A percentile compares a stretch with the other conserved stretches of the same genome.
Conservation (phyloP, 1,140 invertebrate species). For the Drosophila carrolli region DNA sequence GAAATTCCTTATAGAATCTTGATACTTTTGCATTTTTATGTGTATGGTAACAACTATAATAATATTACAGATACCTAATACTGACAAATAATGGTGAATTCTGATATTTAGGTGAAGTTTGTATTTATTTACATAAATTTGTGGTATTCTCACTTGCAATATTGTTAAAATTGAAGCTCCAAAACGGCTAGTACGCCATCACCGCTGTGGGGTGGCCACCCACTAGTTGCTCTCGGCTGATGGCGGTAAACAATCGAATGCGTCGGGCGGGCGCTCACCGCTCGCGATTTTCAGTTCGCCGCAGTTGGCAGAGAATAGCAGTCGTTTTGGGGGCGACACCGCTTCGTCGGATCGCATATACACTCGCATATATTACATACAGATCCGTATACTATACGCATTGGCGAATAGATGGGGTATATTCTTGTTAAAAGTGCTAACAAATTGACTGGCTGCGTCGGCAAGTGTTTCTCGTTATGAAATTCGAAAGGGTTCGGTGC, state of each 20-base stretch:
- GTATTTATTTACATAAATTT: not conserved
- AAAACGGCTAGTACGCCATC: not conserved
- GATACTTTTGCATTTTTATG: too few relatives aligned
- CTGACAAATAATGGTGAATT: too few relatives aligned
- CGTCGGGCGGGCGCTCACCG: conserved; percentile 20
- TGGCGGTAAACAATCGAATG: conserved; percentile 38
- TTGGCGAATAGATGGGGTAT: conserved; percentile 61
- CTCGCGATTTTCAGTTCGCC: conserved; percentile 24
- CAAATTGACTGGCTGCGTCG: conserved; percentile 69
- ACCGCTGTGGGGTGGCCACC: conserved; percentile 15
- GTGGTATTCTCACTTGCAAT: not conserved
- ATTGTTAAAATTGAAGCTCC: not conserved
- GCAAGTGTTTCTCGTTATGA: conserved; percentile 63
- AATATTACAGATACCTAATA: too few relatives aligned
- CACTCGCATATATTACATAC: conserved; percentile 19
- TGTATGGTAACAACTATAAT: too few relatives aligned
- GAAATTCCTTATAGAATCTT: too few relatives aligned
- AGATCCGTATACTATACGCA: conserved; percentile 50
- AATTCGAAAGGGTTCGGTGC: conserved; percentile 38
- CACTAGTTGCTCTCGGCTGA: conserved; percentile 34
- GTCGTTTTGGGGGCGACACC: conserved; percentile 44
- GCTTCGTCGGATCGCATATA: conserved; percentile 9
- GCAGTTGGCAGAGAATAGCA: conserved; percentile 26
- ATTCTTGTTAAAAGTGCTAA: conserved; percentile 77
- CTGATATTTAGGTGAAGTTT: too few relatives aligned